Percentiles rank a stretch among this genome's conserved stretches.
Evolutionary conservation across 2,113 vertebrate species (phyloP).

Genomic region (Eira barbara): DNA sequence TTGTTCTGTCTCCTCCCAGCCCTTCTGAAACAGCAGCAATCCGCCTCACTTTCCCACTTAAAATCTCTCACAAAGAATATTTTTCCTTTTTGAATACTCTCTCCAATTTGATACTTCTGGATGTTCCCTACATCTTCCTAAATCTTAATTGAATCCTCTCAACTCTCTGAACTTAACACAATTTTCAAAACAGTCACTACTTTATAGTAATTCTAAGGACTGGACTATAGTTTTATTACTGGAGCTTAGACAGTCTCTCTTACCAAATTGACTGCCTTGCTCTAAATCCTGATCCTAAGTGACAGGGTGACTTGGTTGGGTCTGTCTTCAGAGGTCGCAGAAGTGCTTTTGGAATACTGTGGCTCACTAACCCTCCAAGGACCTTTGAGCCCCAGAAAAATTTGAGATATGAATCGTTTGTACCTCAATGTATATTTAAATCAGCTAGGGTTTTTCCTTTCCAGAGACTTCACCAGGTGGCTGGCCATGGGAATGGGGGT

Average conservation of each 20-base stretch:
- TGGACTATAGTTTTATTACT: not conserved
- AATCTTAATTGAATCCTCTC: not conserved
- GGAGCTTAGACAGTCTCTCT: not conserved
- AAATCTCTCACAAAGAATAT: not conserved
- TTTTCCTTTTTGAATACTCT: not conserved
- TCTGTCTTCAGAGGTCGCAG: not conserved
- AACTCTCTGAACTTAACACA: not conserved
- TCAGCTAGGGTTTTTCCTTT: not conserved
- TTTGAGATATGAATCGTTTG: not conserved
- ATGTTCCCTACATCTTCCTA: not conserved
- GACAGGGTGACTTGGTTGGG: not conserved
- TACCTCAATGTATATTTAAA: not conserved
- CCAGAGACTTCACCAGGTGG: not conserved
- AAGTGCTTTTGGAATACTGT: not conserved
- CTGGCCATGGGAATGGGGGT: not conserved
- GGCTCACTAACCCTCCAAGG: not conserved
- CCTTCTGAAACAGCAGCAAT: not conserved
- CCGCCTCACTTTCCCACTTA: not conserved
- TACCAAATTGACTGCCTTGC: not conserved
- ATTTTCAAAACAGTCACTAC: constrained; percentile 11
- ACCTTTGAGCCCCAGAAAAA: not conserved
- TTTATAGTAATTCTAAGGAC: not conserved
- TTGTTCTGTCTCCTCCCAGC: not conserved
- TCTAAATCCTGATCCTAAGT: constrained; percentile 17
- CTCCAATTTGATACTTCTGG: not conserved